Conservation (phyloP, 2,113 vertebrate species). For the Motacilla alba region DNA sequence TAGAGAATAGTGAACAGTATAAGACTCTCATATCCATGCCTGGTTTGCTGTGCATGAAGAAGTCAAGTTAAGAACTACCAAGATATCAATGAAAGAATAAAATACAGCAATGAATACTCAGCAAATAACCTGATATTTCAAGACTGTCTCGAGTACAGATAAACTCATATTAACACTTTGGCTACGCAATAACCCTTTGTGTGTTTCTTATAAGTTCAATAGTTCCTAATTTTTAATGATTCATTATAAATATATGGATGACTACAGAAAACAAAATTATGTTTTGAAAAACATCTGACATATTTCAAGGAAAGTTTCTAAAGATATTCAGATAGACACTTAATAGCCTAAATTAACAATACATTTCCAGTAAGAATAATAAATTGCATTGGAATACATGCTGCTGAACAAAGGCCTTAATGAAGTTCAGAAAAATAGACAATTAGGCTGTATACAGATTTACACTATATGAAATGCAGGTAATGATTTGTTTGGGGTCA, state of each 20-base stretch:
- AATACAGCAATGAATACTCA: slow-evolving; percentile 64
- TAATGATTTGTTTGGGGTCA: not conserved
- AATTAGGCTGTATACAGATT: not conserved
- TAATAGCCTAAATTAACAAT: not conserved
- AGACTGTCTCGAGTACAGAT: not conserved
- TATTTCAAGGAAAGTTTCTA: not conserved
- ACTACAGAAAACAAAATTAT: not conserved
- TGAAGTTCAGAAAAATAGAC: not conserved
- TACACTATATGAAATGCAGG: not conserved
- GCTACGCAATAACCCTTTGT: not conserved
- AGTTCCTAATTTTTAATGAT: not conserved
- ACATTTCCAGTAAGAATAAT: not conserved
- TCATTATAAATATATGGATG: not conserved
- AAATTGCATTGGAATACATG: not conserved
- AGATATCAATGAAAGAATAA: slow-evolving; percentile 51
- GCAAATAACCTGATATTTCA: slow-evolving; percentile 55
- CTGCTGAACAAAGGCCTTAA: not conserved
- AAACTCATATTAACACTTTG: not conserved
- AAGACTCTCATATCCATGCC: not conserved
- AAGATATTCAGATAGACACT: not conserved
- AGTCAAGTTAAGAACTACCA: slow-evolving; percentile 30
- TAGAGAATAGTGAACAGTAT: not conserved
- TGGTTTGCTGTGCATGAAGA: not conserved
- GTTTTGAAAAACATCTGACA: not conserved
- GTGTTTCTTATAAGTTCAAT: not conserved